Percentiles rank a stretch among this genome's conserved stretches.
Conservation (phyloP, 1,140 invertebrate species). For the Trachymyrmex septentrionalis region DNA sequence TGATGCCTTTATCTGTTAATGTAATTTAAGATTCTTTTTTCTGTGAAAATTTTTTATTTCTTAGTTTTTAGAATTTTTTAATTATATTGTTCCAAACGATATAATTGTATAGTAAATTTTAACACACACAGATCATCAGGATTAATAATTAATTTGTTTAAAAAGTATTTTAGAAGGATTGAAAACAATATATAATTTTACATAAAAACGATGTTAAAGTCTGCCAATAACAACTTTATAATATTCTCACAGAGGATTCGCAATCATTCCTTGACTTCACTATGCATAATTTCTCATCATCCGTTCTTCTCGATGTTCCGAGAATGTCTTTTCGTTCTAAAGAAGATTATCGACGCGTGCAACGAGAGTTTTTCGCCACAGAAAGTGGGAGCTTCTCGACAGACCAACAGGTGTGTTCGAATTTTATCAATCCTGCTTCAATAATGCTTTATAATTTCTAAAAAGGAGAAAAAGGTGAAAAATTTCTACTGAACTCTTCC, state of each 20-base stretch:
- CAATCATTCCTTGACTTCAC: slow-evolving; percentile 97
- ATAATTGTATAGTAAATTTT: no score
- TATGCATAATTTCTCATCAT: slow-evolving; percentile 99
- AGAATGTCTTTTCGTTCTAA: slow-evolving; percentile 98
- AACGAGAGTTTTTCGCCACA: slow-evolving; percentile 96
- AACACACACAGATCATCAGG: no score
- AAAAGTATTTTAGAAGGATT: not conserved
- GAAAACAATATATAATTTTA: not conserved
- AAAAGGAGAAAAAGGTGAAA: not conserved
- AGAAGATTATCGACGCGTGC: slow-evolving; percentile 98
- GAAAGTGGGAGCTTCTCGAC: slow-evolving; percentile 95
- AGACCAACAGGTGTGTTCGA: slow-evolving; percentile 90
- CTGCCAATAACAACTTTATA: not conserved
- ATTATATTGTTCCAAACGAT: no score
- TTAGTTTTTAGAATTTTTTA: no score
- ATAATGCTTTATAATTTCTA: not conserved
- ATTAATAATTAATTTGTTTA: not conserved
- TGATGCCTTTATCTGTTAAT: no score
- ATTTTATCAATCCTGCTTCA: not conserved
- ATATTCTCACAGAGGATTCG: slow-evolving; percentile 89
- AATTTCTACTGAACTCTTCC: not conserved
- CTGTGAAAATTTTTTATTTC: no score
- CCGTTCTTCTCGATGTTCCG: slow-evolving; percentile 99
- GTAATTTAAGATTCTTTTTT: no score
- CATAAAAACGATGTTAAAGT: not conserved